Percentiles rank a stretch among this genome's conserved stretches.
These are phyloP conservation scores for Conistra vaccinii DNA, from an alignment of 2,888 invertebrate genomes.

Conservation along the genomic window DNA sequence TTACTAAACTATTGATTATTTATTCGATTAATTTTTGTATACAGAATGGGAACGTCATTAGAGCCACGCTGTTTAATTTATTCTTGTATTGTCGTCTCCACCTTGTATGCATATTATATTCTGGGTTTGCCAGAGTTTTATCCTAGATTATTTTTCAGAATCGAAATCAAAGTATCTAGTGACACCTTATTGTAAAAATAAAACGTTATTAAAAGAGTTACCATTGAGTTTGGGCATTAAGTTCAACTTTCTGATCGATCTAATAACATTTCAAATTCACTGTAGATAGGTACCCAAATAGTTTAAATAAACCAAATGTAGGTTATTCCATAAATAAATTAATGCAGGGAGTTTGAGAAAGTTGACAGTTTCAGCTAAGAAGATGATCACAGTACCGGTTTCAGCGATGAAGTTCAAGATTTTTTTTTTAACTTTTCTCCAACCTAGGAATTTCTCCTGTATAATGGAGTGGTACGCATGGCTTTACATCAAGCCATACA, in stretches of 20 bases:
- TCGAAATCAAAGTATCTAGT: background rate
- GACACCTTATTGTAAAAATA: background rate
- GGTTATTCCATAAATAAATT: too few relatives aligned
- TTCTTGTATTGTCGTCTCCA: too few relatives aligned
- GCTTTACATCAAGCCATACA: too few relatives aligned
- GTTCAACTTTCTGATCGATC: background rate
- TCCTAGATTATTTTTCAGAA: background rate
- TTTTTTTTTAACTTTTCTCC: too few relatives aligned
- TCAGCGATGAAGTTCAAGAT: background rate
- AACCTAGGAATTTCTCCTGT: too few relatives aligned
- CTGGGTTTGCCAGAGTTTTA: background rate
- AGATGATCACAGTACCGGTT: background rate
- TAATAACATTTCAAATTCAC: background rate
- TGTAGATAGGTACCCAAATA: background rate
- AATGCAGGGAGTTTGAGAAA: background rate
- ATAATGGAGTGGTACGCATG: too few relatives aligned
- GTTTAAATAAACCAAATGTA: background rate
- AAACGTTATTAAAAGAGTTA: background rate
- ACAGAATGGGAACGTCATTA: too few relatives aligned
- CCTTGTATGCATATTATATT: too few relatives aligned
- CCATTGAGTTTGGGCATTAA: background rate
- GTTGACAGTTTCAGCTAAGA: background rate
- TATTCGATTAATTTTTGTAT: too few relatives aligned
- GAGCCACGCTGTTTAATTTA: too few relatives aligned
- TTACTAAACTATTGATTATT: too few relatives aligned